Base-by-base conservation (phyloP, 2,888 invertebrate genomes). In the Drosophila macrothrix region DNA sequence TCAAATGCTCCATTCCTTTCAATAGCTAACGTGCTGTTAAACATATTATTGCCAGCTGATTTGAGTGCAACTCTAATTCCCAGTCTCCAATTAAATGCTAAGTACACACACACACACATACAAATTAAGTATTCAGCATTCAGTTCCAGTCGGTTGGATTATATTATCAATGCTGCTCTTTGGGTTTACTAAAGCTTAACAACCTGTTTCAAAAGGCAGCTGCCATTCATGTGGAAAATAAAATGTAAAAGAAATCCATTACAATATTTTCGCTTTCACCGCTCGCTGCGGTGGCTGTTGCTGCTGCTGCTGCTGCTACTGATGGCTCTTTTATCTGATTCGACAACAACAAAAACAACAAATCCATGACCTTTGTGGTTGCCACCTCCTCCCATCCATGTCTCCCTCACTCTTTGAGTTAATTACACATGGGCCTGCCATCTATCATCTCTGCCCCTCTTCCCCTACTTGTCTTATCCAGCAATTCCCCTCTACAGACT, bases 321-420 rank as follows among this genome's bases (percentile, higher is more conserved):
- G 43, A 25, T 25, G 46, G 25, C 46, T 46, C 46, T 28, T 56
- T 56, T 56, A 56, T 58, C 69, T 72, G 79, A 71, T 19, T 37
- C 68, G 69, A 43, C 41, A 69, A 39, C 39, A 56, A 29, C 14
- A 56, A 56, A 12, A 54, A 53, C 64, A 69, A 81, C 28, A 82
- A 77, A 85, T 80, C 85, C 90, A 90, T 85, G 85, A 85, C 85
- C 90, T 85, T 85, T 90, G 83, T 67, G 88, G 83, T 60, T 76
- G 69, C 61, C 69, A 58, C 54, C 58, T 28, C 52, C 16, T 25
- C 25, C 5, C 49, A 16, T 16, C 25, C 10, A 10, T 22, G 43
- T 53, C 37, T 22, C 25, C 35, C 35, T 28, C 50, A 29, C 50
- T 69, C 62, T 46, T 46, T 63, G 39, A 84, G 90, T 87, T 89